A percentile compares a stretch with the other conserved stretches of the same genome.
Evolutionary conservation across 30 jellyfish, hydroid and myxozoan species (phyloP).

Genomic region (Chrysaora quinquecirrha): DNA sequence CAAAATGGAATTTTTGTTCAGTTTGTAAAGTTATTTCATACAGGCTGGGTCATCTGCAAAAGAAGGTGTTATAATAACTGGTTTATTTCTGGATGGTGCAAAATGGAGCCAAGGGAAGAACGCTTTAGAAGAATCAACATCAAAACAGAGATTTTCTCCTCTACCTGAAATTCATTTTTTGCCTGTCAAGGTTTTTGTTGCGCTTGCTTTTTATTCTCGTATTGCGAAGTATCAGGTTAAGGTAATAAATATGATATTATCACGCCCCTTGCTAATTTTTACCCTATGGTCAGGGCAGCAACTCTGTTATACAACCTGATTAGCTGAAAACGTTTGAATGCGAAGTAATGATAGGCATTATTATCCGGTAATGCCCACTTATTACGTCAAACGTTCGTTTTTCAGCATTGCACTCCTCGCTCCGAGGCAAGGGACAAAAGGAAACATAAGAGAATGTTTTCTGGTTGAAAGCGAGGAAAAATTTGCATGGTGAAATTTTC

Average conservation of each 20-base stretch:
- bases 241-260: too few relatives aligned
- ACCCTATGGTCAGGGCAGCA: neutral
- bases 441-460: too few relatives aligned
- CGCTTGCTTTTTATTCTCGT: neutral
- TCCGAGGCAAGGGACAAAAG: too few relatives aligned
- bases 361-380: too few relatives aligned
- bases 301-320: neutral
- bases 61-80: constrained; percentile 52
- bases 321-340: neutral
- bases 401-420: too few relatives aligned
- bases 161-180: constrained; percentile 59
- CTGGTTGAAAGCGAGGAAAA: too few relatives aligned
- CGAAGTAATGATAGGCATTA: neutral
- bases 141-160: constrained; percentile 44
- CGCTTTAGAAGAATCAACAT: constrained; percentile 29
- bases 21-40: constrained; percentile 1
- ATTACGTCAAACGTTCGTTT: too few relatives aligned
- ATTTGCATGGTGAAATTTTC: too few relatives aligned
- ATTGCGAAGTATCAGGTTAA: neutral
- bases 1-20: too few relatives aligned
- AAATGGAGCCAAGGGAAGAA: constrained; percentile 40
- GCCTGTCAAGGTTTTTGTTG: constrained; percentile 57
- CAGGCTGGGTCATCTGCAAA: constrained; percentile 30
- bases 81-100: constrained; percentile 80
- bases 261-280: neutral